These are phyloP conservation scores for Drosophila falleni DNA, from an alignment of 2,888 invertebrate species.

Conservation along the genomic window DNA sequence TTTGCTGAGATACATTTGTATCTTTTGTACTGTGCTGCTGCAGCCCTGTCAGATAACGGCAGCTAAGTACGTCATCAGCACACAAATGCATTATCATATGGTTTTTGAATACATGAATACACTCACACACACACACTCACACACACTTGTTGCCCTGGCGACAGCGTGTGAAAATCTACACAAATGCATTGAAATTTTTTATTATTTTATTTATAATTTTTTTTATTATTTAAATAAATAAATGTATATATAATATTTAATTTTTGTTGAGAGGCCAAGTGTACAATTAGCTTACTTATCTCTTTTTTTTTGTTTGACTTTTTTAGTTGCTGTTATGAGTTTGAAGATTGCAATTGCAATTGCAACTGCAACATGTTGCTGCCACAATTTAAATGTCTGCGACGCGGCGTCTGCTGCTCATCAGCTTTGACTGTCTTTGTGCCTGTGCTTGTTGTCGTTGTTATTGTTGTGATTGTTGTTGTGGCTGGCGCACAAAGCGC, in stretches of 20 bases:
- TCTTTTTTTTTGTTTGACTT: background rate
- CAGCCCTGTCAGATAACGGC: conserved; percentile 40
- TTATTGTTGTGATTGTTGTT: conserved; percentile 52
- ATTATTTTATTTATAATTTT: background rate
- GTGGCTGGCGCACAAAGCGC: conserved; percentile 76
- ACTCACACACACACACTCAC: conserved; percentile 19
- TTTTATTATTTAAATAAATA: conserved; percentile 14
- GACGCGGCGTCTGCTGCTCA: conserved; percentile 68
- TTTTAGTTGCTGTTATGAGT: conserved; percentile 41
- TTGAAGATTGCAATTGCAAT: conserved; percentile 33
- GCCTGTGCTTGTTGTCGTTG: background rate
- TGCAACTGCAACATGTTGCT: conserved; percentile 32
- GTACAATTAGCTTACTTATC: conserved; percentile 5
- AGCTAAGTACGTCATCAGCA: conserved; percentile 40
- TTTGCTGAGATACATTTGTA: conserved; percentile 11
- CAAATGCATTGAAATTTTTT: conserved; percentile 34
- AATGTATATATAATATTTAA: background rate
- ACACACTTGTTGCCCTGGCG: conserved; percentile 47
- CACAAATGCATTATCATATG: conserved; percentile 19
- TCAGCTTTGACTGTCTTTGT: conserved; percentile 46
- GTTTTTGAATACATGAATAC: conserved; percentile 23
- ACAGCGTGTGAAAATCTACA: conserved; percentile 73
- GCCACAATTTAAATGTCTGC: conserved; percentile 58
- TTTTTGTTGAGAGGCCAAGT: conserved; percentile 6
- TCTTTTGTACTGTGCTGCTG: background rate